These are phyloP conservation scores for Ardeotis arabs DNA, from an alignment of 2,113 vertebrate species.

Conservation along the genomic window DNA sequence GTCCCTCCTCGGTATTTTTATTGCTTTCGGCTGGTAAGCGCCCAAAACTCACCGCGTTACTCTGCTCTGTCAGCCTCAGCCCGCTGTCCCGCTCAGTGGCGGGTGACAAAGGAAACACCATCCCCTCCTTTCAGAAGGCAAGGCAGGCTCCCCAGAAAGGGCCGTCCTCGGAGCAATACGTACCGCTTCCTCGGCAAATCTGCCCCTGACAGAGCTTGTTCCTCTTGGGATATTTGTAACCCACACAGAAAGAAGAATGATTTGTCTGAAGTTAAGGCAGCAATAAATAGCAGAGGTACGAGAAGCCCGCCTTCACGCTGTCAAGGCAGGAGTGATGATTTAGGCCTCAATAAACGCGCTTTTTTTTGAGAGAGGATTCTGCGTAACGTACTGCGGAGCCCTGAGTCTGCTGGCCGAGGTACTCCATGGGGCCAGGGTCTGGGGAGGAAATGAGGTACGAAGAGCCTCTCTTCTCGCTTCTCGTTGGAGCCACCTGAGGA, in stretches of 20 bases:
- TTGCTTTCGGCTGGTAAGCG: constrained; percentile 66
- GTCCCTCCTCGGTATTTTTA: constrained; percentile 59
- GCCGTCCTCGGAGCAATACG: not conserved
- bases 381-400: constrained; percentile 82
- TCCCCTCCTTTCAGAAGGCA: not conserved
- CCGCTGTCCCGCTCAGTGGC: not conserved
- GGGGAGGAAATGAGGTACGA: constrained; percentile 82
- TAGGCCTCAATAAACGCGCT: constrained; percentile 82
- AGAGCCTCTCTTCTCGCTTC: constrained; percentile 90
- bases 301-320: not conserved
- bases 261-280: constrained; percentile 69
- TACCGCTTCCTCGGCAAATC: not conserved
- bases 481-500: constrained; percentile 74
- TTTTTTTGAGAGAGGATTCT: constrained; percentile 93
- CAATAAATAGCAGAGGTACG: constrained; percentile 56
- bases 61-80: not conserved
- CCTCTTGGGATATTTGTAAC: not conserved
- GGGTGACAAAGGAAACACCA: not conserved
- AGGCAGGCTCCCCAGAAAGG: not conserved
- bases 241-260: constrained; percentile 41
- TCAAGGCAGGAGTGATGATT: not conserved
- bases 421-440: constrained; percentile 78
- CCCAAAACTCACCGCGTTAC: not conserved
- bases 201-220: not conserved
- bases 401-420: constrained; percentile 83